phyloP scores from a whole-genome alignment of 2,113 vertebrate species.

The Connochaetes taurinus region DNA sequence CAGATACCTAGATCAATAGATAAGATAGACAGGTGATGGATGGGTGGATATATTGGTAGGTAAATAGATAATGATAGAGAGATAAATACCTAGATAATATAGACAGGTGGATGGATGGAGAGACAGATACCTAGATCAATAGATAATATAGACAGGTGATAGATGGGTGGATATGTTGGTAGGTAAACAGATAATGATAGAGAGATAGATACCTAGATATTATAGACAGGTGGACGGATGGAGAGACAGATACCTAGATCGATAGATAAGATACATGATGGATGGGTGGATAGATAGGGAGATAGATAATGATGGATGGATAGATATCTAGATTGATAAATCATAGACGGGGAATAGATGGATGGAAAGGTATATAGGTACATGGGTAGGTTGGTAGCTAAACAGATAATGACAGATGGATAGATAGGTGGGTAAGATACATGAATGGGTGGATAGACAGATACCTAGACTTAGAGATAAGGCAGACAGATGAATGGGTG shows the following conservation, averaged over 20 bases:
- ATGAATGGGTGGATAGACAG: not conserved
- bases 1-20: fast-evolving
- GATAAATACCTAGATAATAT: not conserved
- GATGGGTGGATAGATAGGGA: not conserved
- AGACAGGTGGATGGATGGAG: not conserved
- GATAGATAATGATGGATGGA: not conserved
- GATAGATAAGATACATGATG: not conserved
- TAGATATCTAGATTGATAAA: not conserved
- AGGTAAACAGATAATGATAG: not conserved
- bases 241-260: fast-evolving
- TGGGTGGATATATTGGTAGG: not conserved
- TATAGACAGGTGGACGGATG: too few relatives aligned
- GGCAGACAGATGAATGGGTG: not conserved
- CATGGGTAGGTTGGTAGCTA: not conserved
- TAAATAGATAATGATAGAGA: not conserved
- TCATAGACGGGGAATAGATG: not conserved
- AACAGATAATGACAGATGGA: not conserved
- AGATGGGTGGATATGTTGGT: not conserved
- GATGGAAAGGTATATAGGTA: not conserved
- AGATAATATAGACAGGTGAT: not conserved
- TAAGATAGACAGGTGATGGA: not conserved
- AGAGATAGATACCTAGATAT: not conserved
- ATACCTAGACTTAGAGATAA: not conserved
- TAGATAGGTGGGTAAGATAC: not conserved
- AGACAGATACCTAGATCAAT: fast-evolving